Conservation (phyloP, 2,797 vertebrate genomes). For the Danio choprae region DNA sequence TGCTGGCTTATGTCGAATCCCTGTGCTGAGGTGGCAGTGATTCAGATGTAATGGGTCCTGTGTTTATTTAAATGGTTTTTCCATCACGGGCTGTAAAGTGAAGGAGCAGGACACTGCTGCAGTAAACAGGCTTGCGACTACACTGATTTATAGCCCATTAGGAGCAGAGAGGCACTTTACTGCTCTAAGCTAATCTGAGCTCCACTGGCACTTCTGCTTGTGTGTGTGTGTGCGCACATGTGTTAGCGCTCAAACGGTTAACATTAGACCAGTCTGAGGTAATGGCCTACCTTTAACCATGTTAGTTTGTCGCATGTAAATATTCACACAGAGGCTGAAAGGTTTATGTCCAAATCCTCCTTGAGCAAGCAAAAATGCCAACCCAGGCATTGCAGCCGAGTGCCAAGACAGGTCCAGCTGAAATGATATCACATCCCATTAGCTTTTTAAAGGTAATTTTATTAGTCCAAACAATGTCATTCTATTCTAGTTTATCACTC, state of each 20-base stretch:
- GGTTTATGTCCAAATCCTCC: slow-evolving; percentile 21
- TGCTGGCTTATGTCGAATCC: slow-evolving; percentile 33
- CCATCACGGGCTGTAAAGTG: slow-evolving; percentile 78
- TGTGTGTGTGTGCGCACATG: slow-evolving; percentile 37
- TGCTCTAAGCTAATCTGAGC: slow-evolving; percentile 62
- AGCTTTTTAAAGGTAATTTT: slow-evolving; percentile 39
- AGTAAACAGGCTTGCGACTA: slow-evolving; percentile 67
- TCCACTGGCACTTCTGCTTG: slow-evolving; percentile 50
- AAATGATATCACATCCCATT: slow-evolving; percentile 22
- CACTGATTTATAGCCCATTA: slow-evolving; percentile 82
- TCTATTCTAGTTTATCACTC: slow-evolving; percentile 19
- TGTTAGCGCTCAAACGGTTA: slow-evolving; percentile 39
- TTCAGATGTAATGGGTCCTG: slow-evolving; percentile 72
- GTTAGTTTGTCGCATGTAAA: slow-evolving; percentile 30
- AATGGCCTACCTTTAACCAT: slow-evolving; percentile 49
- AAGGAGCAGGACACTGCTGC: slow-evolving; percentile 73
- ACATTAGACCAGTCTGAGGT: slow-evolving; percentile 55
- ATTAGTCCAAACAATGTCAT: slow-evolving; percentile 36
- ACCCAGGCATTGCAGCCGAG: slow-evolving; percentile 18
- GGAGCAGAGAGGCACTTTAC: slow-evolving; percentile 73
- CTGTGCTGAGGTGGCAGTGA: slow-evolving; percentile 67
- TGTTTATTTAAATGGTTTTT: slow-evolving; percentile 83
- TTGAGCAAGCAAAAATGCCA: slow-evolving; percentile 18
- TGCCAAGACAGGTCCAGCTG: slow-evolving; percentile 2
- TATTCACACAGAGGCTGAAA: slow-evolving; percentile 21